These are phyloP conservation scores for Belonocnema kinseyi DNA, from an alignment of 1,140 invertebrate species.

Conservation along the genomic window DNA sequence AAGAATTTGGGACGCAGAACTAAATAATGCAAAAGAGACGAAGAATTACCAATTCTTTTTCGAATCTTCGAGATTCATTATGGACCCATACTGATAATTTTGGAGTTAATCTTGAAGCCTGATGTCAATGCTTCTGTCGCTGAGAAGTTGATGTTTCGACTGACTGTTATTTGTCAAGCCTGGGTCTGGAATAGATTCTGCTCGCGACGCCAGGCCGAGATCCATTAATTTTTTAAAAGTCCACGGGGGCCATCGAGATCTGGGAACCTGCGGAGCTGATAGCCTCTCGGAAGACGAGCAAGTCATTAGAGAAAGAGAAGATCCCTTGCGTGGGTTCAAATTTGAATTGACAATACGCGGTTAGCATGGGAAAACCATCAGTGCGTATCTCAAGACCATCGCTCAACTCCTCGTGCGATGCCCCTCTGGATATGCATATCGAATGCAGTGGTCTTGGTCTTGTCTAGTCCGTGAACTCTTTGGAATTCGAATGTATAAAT, in stretches of 20 bases:
- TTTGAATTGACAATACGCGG: conserved; percentile 58
- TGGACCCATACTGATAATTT: background rate
- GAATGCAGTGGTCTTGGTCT: conserved; percentile 18
- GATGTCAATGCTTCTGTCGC: conserved; percentile 15
- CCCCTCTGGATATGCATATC: conserved; percentile 46
- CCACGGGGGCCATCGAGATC: conserved; percentile 55
- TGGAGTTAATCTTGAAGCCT: background rate
- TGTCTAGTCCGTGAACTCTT: conserved; percentile 40
- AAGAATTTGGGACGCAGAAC: background rate
- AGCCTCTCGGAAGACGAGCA: conserved; percentile 24
- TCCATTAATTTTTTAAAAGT: conserved; percentile 65
- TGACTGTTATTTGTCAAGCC: conserved; percentile 1
- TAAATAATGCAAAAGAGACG: background rate
- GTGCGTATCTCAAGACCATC: conserved; percentile 59
- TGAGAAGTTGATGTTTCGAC: background rate
- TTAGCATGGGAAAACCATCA: conserved; percentile 60
- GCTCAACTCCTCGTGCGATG: conserved; percentile 51
- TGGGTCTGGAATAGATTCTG: conserved; percentile 6
- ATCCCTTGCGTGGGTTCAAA: conserved; percentile 53
- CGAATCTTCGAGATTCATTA: background rate
- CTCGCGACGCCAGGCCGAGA: conserved; percentile 49
- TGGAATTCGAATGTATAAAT: conserved; percentile 41
- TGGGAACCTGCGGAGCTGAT: conserved; percentile 46
- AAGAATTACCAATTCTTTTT: background rate
- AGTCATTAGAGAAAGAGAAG: conserved; percentile 50